Percentiles rank a stretch among this genome's conserved stretches.
Conservation (phyloP, 2,888 invertebrate genomes). For the Zele albiditarsus region DNA sequence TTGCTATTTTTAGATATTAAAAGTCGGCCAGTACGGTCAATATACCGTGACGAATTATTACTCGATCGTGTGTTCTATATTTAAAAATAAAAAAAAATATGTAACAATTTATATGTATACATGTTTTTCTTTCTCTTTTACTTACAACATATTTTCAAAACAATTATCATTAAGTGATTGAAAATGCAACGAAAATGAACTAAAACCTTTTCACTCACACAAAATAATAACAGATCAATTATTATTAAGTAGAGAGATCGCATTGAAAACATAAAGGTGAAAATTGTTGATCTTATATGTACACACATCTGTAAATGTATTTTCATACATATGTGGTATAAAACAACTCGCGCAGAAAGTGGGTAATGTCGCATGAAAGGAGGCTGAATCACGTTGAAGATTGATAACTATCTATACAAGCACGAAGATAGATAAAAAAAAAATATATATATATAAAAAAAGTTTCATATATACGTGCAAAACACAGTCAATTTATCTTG, state of each 20-base stretch:
- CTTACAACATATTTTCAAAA: no score
- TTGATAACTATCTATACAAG: slow-evolving; percentile 1
- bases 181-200: no score
- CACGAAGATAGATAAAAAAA: background rate
- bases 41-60: slow-evolving; percentile 4
- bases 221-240: background rate
- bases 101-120: background rate
- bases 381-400: slow-evolving; percentile 49
- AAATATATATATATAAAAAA: background rate
- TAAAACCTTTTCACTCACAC: no score
- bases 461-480: background rate
- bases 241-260: background rate
- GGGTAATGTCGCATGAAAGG: slow-evolving; percentile 59
- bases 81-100: background rate
- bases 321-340: background rate
- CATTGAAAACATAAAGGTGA: background rate
- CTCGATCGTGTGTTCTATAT: background rate
- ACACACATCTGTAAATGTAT: background rate
- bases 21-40: slow-evolving; percentile 33
- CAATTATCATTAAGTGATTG: no score
- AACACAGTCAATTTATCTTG: slow-evolving; percentile 5
- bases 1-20: slow-evolving; percentile 27
- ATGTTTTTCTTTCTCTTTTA: background rate
- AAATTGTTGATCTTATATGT: background rate
- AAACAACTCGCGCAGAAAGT: slow-evolving; percentile 46